These are phyloP conservation scores for Amblyopsis rosae DNA, from an alignment of 2,113 vertebrate genomes.

Conservation along the genomic window DNA sequence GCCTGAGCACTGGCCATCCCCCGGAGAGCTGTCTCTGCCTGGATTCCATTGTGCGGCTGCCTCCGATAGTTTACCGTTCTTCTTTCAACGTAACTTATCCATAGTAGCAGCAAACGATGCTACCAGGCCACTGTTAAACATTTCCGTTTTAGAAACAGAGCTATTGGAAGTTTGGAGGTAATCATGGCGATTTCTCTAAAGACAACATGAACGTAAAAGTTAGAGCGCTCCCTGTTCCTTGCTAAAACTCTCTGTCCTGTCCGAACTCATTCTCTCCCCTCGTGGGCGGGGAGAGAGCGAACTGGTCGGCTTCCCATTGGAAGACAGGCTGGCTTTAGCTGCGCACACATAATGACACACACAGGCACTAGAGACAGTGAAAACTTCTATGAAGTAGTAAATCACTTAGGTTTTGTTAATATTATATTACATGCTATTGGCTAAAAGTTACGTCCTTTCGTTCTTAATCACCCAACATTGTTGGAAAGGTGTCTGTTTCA, in stretches of 20 bases:
- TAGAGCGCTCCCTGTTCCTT: conserved; percentile 50
- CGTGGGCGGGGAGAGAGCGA: conserved; percentile 69
- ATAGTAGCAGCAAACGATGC: conserved; percentile 57
- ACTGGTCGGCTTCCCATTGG: conserved; percentile 55
- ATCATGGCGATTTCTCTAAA: conserved; percentile 60
- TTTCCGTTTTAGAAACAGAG: conserved; percentile 58
- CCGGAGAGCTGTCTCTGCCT: conserved; percentile 74
- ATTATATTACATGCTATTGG: conserved; percentile 2
- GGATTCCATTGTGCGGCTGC: conserved; percentile 75
- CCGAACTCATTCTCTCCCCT: conserved; percentile 54
- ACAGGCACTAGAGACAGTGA: conserved; percentile 12
- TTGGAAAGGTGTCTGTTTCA: background rate
- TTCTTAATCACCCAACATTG: background rate
- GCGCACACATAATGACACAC: conserved; percentile 24
- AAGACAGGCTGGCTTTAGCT: conserved; percentile 37
- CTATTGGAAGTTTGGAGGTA: conserved; percentile 49
- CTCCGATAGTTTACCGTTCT: conserved; percentile 60
- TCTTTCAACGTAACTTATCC: conserved; percentile 63
- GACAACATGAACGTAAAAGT: conserved; percentile 59
- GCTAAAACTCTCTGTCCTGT: conserved; percentile 54
- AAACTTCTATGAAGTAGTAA: conserved; percentile 42
- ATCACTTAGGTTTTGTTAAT: conserved; percentile 1
- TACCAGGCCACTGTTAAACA: conserved; percentile 40
- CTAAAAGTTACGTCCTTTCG: background rate
- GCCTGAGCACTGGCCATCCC: conserved; percentile 78